Conservation (phyloP, 2,797 vertebrate genomes). For the Sparus aurata region DNA sequence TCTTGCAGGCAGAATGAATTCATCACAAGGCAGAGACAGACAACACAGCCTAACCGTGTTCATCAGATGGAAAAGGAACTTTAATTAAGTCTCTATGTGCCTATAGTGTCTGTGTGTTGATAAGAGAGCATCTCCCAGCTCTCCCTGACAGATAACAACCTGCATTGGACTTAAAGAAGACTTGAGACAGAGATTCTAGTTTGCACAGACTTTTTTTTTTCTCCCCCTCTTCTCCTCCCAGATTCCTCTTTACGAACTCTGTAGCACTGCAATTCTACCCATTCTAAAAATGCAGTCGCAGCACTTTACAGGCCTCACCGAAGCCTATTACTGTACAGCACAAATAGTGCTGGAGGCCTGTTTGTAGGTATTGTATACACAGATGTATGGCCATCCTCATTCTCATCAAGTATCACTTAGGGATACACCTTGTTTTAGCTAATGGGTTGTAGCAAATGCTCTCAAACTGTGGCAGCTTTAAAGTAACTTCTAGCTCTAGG, state of each 20-base stretch:
- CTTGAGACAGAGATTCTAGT: constrained; percentile 65
- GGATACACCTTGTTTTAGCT: constrained; percentile 73
- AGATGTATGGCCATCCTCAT: constrained; percentile 73
- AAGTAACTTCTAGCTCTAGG: constrained; percentile 55
- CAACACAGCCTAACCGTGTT: constrained; percentile 58
- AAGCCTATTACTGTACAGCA: constrained; percentile 74
- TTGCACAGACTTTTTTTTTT: constrained; percentile 49
- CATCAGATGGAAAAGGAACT: constrained; percentile 71
- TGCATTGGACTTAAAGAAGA: constrained; percentile 75
- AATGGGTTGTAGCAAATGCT: constrained; percentile 64
- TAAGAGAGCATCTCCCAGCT: constrained; percentile 55
- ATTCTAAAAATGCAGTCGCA: constrained; percentile 72
- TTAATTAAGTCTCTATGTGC: constrained; percentile 75
- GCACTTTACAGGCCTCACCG: constrained; percentile 70
- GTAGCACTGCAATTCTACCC: constrained; percentile 62
- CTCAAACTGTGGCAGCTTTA: constrained; percentile 55
- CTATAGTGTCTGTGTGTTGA: constrained; percentile 36
- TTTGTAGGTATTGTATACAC: constrained; percentile 70
- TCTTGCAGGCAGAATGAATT: constrained; percentile 74
- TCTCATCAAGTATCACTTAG: constrained; percentile 78
- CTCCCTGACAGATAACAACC: constrained; percentile 76
- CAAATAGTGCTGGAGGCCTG: constrained; percentile 71
- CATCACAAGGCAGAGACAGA: constrained; percentile 70
- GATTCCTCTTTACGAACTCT: constrained; percentile 59
- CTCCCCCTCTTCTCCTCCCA: constrained; percentile 32